Percentiles rank a stretch among this genome's conserved stretches.
Conservation (phyloP, 2,888 invertebrate genomes). For the Ischnura elegans region DNA sequence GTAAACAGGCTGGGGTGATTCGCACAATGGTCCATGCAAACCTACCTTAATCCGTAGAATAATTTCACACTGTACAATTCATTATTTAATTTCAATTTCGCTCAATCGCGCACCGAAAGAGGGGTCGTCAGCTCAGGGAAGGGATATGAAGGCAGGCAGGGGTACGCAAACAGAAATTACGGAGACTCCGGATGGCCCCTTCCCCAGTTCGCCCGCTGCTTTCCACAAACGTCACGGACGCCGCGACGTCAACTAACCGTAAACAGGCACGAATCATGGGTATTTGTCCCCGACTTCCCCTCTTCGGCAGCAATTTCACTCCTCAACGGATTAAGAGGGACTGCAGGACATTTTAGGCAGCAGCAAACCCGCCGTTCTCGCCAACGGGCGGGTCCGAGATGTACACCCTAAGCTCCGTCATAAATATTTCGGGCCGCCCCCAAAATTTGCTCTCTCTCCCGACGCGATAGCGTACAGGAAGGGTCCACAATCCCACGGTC, state of each 20-base stretch:
- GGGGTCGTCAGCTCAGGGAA: neutral
- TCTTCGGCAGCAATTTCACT: neutral
- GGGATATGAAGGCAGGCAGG: neutral
- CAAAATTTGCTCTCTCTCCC: neutral
- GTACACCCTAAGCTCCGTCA: neutral
- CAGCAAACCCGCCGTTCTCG: neutral
- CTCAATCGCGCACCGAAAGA: neutral
- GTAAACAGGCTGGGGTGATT: too few species aligned
- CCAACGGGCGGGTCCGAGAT: neutral
- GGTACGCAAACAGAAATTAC: slow-evolving; percentile 3
- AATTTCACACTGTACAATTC: too few species aligned
- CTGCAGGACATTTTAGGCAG: neutral
- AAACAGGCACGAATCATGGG: slow-evolving; percentile 31
- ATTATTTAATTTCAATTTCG: neutral
- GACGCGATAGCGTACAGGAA: neutral
- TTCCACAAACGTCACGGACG: neutral
- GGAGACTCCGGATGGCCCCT: neutral
- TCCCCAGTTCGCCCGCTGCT: neutral
- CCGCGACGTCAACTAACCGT: slow-evolving; percentile 25
- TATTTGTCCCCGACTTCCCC: neutral
- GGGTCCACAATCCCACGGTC: neutral
- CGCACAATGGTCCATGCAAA: too few species aligned
- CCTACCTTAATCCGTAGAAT: too few species aligned
- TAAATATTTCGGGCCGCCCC: slow-evolving; percentile 11
- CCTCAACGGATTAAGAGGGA: slow-evolving; percentile 18